Evolutionary conservation across 2,797 vertebrate species (phyloP).

Genomic region (Syngnathus acus): DNA sequence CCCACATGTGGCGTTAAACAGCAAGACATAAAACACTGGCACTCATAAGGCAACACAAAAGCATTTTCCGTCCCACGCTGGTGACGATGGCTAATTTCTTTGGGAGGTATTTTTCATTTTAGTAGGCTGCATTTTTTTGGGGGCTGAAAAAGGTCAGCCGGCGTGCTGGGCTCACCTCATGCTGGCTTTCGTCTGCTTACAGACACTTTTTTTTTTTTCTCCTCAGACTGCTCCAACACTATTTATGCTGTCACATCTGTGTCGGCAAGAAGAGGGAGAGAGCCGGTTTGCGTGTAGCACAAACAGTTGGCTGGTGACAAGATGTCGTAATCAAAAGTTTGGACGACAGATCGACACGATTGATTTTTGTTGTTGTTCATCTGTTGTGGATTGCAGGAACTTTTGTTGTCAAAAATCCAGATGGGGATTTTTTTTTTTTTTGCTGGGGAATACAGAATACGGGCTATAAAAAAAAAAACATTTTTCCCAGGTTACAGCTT

Average conservation of each 20-base stretch:
- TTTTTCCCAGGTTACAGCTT: slow-evolving; percentile 4
- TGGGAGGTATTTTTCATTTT: slow-evolving; percentile 2
- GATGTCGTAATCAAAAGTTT: slow-evolving; percentile 13
- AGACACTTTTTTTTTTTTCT: neutral
- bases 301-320: slow-evolving; percentile 18
- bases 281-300: slow-evolving; percentile 5
- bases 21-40: neutral
- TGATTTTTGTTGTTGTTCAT: neutral
- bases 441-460: neutral
- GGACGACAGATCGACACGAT: neutral
- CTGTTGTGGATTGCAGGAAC: slow-evolving; percentile 31
- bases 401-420: slow-evolving; percentile 24
- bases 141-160: slow-evolving; percentile 19
- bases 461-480: neutral
- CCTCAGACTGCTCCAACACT: neutral
- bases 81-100: neutral
- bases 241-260: slow-evolving; percentile 4
- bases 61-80: slow-evolving; percentile 6
- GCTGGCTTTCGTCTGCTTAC: neutral
- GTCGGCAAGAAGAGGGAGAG: neutral
- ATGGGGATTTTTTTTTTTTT: neutral
- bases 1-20: slow-evolving; percentile 1
- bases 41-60: slow-evolving; percentile 1
- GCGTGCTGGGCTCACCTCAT: slow-evolving; percentile 16
- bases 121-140: slow-evolving; percentile 8